A percentile compares a stretch with the other conserved stretches of the same genome.
Conservation (phyloP, 1,140 invertebrate species). For the Spodoptera frugiperda region DNA sequence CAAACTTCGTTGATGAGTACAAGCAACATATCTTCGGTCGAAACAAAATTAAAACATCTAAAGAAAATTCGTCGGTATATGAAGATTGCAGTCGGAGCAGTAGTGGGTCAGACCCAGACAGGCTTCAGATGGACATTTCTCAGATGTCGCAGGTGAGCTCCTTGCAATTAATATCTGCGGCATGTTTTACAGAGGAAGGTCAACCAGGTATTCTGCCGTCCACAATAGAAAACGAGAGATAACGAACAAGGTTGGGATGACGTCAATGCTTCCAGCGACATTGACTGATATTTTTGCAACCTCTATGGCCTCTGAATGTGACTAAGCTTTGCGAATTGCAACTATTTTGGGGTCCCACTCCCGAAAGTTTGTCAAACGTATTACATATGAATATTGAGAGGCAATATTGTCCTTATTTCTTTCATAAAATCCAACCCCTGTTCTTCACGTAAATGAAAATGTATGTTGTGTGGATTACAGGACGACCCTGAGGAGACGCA, state of each 20-base stretch:
- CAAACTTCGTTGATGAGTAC: conserved; percentile 75
- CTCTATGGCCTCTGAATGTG: conserved; percentile 14
- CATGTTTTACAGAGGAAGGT: conserved; percentile 28
- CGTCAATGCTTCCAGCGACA: conserved; percentile 25
- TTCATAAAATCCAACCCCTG: not conserved
- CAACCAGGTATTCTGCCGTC: conserved; percentile 30
- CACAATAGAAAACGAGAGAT: conserved; percentile 44
- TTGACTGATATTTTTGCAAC: conserved; percentile 39
- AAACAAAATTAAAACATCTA: conserved; percentile 65
- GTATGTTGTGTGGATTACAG: conserved; percentile 56
- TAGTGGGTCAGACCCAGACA: conserved; percentile 84
- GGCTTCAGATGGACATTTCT: conserved; percentile 85
- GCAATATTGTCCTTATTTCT: not conserved
- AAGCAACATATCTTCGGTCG: conserved; percentile 70
- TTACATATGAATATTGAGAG: too few species aligned
- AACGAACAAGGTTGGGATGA: conserved; percentile 38
- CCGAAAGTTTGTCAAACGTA: not conserved
- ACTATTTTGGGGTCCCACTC: not conserved
- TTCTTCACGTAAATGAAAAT: not conserved
- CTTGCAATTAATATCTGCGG: conserved; percentile 21
- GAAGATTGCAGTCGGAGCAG: conserved; percentile 85
- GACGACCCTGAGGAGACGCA: conserved; percentile 83
- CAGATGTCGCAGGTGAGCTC: conserved; percentile 80
- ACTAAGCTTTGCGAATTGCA: conserved; percentile 1
- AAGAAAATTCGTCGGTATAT: conserved; percentile 76